Percentiles rank a stretch among this genome's conserved stretches.
phyloP scores from a whole-genome alignment of 2,113 vertebrate species.

The Boulengeromyrus knoepffleri region DNA sequence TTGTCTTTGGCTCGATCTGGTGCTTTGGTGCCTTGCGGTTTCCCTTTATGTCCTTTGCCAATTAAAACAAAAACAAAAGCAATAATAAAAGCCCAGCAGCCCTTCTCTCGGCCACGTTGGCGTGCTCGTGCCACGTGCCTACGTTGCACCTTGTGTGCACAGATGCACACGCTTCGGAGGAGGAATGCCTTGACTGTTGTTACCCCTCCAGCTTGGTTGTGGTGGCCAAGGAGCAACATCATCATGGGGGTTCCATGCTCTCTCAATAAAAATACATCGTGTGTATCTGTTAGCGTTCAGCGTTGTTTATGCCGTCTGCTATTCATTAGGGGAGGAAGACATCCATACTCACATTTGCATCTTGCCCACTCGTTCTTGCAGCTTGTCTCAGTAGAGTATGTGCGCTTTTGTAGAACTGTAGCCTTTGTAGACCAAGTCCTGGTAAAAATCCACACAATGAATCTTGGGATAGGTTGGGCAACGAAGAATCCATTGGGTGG shows the following conservation, averaged over 20 bases:
- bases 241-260: neutral
- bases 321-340: neutral
- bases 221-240: neutral
- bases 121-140: neutral
- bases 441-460: neutral
- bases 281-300: neutral
- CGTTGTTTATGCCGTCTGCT: neutral
- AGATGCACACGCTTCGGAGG: neutral
- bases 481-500: neutral
- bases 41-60: neutral
- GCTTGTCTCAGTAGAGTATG: neutral
- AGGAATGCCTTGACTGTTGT: neutral
- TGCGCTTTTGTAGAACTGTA: neutral
- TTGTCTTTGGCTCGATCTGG: neutral
- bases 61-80: neutral
- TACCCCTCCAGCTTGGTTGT: neutral
- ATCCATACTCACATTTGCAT: neutral
- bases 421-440: neutral
- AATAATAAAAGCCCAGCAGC: neutral
- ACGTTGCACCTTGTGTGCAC: neutral
- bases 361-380: neutral
- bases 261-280: neutral
- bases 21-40: neutral
- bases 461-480: neutral
- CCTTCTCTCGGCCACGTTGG: neutral